These are phyloP conservation scores for Scaptomyza graminum DNA, from an alignment of 1,140 invertebrate genomes.

Conservation along the genomic window DNA sequence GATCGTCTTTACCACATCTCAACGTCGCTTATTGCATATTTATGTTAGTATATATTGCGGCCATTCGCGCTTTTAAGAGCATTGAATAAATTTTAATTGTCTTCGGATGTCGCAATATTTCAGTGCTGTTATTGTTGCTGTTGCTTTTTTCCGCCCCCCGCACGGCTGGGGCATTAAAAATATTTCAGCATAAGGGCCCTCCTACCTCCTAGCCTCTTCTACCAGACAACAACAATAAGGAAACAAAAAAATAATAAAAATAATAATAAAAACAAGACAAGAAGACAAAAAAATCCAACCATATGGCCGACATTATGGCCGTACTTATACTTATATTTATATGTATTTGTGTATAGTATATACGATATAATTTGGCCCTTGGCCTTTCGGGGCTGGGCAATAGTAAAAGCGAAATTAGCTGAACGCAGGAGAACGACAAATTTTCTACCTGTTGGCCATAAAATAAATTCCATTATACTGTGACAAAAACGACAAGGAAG, in stretches of 20 bases:
- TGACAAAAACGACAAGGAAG: constrained; percentile 29
- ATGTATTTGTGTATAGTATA: constrained; percentile 31
- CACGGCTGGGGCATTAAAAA: constrained; percentile 70
- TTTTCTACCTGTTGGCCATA: constrained; percentile 81
- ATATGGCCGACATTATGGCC: constrained; percentile 64
- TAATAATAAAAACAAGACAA: constrained; percentile 7
- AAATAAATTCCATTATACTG: constrained; percentile 80
- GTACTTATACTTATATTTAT: constrained; percentile 43
- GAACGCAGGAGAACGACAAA: constrained; percentile 69
- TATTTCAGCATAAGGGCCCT: constrained; percentile 48
- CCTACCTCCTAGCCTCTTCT: not conserved
- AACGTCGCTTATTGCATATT: constrained; percentile 72
- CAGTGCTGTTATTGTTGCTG: constrained; percentile 44
- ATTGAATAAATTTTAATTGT: constrained; percentile 81
- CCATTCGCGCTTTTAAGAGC: constrained; percentile 50
- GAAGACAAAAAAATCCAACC: constrained; percentile 27
- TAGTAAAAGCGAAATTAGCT: constrained; percentile 80
- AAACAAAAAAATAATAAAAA: constrained; percentile 1
- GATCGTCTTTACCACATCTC: constrained; percentile 3
- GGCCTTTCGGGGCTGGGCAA: constrained; percentile 51
- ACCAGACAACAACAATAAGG: not conserved
- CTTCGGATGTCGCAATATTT: constrained; percentile 69
- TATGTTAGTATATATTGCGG: constrained; percentile 46
- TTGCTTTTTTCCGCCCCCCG: constrained; percentile 53
- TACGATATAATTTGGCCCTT: constrained; percentile 26